Percentiles rank a stretch among this genome's conserved stretches.
phyloP scores from a whole-genome alignment of 2,888 invertebrate genomes.

The Philopedon plagiatum region DNA sequence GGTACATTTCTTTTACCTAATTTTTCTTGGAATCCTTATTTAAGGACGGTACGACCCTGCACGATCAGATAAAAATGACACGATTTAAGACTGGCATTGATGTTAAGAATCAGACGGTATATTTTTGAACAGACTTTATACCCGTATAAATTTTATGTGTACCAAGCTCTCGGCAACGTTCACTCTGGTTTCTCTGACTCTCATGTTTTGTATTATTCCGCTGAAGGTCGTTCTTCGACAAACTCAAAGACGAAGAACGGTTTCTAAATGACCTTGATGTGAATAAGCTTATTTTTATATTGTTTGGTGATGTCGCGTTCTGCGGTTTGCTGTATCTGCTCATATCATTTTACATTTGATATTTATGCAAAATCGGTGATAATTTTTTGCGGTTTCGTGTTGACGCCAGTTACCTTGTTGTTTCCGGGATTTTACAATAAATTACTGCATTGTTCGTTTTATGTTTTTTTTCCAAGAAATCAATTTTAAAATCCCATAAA shows the following conservation, averaged over 20 bases:
- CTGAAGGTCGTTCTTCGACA: slow-evolving; percentile 22
- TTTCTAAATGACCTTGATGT: slow-evolving; percentile 25
- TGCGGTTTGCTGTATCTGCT: slow-evolving; percentile 9
- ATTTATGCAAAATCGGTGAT: not conserved
- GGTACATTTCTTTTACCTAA: too few species aligned
- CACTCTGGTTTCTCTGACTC: slow-evolving; percentile 8
- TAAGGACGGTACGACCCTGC: too few species aligned
- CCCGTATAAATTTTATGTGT: too few species aligned
- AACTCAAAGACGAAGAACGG: slow-evolving; percentile 32
- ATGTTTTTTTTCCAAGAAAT: too few species aligned
- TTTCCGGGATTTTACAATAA: not conserved
- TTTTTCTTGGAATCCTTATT: too few species aligned
- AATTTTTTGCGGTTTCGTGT: not conserved
- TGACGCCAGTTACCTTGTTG: not conserved
- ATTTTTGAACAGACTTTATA: too few species aligned
- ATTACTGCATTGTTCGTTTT: too few species aligned
- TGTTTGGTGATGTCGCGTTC: slow-evolving; percentile 4
- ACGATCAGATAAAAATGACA: too few species aligned
- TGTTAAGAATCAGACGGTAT: too few species aligned
- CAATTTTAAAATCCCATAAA: too few species aligned
- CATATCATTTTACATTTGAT: not conserved
- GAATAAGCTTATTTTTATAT: slow-evolving; percentile 12
- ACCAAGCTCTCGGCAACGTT: not conserved
- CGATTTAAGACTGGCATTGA: too few species aligned
- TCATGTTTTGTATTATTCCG: slow-evolving; percentile 15